These are phyloP conservation scores for Acronicta psi DNA, from an alignment of 2,888 invertebrate species.

Conservation along the genomic window DNA sequence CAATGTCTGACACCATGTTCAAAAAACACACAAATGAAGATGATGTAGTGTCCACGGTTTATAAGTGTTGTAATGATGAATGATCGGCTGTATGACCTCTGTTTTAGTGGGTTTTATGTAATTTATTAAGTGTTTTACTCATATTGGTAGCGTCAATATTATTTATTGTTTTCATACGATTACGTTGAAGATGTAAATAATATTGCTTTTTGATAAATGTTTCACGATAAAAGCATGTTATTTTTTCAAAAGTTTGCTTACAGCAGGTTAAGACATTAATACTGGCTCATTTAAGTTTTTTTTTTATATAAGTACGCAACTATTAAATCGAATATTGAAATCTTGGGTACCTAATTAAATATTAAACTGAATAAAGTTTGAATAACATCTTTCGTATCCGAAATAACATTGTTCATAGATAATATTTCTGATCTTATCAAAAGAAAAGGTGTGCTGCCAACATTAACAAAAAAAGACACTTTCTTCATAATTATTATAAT, in stretches of 20 bases:
- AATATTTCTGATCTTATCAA: conserved; percentile 39
- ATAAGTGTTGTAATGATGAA: conserved; percentile 78
- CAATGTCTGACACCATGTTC: conserved; percentile 56
- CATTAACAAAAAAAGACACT: conserved; percentile 27
- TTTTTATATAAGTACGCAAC: too few relatives aligned
- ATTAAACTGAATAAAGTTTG: too few relatives aligned
- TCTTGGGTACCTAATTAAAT: too few relatives aligned
- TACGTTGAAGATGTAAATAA: conserved; percentile 11
- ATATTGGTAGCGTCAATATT: conserved; percentile 30
- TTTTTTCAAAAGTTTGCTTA: conserved; percentile 1
- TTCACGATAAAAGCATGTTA: neutral
- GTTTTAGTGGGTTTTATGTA: conserved; percentile 68
- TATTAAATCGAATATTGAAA: too few relatives aligned
- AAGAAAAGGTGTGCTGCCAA: conserved; percentile 19
- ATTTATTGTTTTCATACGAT: conserved; percentile 25
- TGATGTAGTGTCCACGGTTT: conserved; percentile 79
- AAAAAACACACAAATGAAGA: conserved; percentile 64
- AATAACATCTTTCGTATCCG: conserved; percentile 3
- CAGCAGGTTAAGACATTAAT: conserved; percentile 24
- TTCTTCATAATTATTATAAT: conserved; percentile 41
- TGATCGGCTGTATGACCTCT: conserved; percentile 71
- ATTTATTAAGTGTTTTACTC: conserved; percentile 64
- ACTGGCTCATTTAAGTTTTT: too few relatives aligned
- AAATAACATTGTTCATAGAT: conserved; percentile 23
- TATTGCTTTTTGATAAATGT: conserved; percentile 23